Evolutionary conservation across 1,140 invertebrate species (phyloP).

Genomic region (Brachionus manjavacas): DNA sequence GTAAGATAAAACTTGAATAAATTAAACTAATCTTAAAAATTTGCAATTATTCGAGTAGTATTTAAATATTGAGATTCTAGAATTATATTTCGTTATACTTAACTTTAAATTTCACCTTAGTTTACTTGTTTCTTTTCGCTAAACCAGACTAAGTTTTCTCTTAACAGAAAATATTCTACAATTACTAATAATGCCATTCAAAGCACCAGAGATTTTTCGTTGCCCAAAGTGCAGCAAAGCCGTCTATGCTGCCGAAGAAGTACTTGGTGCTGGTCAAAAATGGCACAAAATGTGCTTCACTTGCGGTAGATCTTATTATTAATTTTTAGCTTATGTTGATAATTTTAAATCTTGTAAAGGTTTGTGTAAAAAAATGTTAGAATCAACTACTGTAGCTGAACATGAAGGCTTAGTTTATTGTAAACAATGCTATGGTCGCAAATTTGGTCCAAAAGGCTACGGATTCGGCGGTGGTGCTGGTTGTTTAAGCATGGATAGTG

Average conservation of each 20-base stretch:
- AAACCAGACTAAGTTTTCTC: background rate
- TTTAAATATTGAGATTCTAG: background rate
- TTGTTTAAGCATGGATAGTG: constrained; percentile 81
- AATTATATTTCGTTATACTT: background rate
- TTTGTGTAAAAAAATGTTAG: constrained; percentile 82
- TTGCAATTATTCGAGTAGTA: background rate
- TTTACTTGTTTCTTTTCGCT: background rate
- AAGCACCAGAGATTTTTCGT: constrained; percentile 16
- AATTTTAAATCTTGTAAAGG: background rate
- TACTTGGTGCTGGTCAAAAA: constrained; percentile 90
- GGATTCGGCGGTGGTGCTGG: constrained; percentile 96
- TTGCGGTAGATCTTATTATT: constrained; percentile 75
- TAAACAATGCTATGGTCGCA: constrained; percentile 80
- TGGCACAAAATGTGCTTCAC: constrained; percentile 99
- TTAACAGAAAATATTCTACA: too few species aligned
- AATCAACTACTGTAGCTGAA: constrained; percentile 83
- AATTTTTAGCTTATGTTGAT: constrained; percentile 46
- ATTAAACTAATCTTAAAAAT: background rate
- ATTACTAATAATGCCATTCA: constrained; percentile 40
- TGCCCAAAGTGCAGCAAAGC: constrained; percentile 97
- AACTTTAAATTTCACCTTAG: background rate
- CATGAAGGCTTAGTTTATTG: constrained; percentile 92
- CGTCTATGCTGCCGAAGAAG: constrained; percentile 96
- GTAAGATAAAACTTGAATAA: background rate
- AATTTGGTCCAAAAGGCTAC: constrained; percentile 88